phyloP scores from a whole-genome alignment of 2,797 vertebrate species.

The Limosa lapponica region DNA sequence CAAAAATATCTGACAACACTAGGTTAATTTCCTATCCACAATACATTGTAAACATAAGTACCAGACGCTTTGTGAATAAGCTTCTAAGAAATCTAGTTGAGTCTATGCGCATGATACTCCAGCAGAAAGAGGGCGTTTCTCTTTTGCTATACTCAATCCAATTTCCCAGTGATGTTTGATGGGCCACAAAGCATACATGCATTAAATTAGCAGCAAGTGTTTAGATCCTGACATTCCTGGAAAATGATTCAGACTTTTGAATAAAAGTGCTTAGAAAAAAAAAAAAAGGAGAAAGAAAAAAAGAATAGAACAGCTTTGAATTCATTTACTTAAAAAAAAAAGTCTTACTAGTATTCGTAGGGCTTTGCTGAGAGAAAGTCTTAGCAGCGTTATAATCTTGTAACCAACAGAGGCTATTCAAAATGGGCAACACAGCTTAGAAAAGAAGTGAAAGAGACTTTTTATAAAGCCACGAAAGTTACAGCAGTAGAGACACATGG shows the following conservation, averaged over 20 bases:
- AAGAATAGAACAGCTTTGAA: not conserved
- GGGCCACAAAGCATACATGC: not conserved
- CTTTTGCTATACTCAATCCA: not conserved
- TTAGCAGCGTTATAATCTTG: not conserved
- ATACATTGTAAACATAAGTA: not conserved
- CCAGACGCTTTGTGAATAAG: not conserved
- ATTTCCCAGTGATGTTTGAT: not conserved
- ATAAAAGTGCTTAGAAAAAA: not conserved
- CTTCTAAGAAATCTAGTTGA: not conserved
- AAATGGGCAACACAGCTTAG: constrained; percentile 25
- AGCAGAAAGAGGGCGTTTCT: not conserved
- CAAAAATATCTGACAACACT: not conserved
- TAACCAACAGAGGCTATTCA: constrained; percentile 50
- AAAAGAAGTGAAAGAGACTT: constrained; percentile 54
- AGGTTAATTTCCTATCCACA: not conserved
- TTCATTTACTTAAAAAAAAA: not conserved
- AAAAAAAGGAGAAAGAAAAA: not conserved
- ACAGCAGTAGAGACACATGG: constrained; percentile 50
- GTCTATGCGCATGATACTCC: not conserved
- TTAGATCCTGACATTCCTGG: constrained; percentile 22
- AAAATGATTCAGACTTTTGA: constrained; percentile 36
- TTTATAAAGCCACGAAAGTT: constrained; percentile 35
- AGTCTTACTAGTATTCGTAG: not conserved
- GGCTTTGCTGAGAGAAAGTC: not conserved
- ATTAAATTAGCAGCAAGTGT: constrained; percentile 12